These are phyloP conservation scores for Polymixis lichenea DNA, from an alignment of 2,888 invertebrate species.

Conservation along the genomic window DNA sequence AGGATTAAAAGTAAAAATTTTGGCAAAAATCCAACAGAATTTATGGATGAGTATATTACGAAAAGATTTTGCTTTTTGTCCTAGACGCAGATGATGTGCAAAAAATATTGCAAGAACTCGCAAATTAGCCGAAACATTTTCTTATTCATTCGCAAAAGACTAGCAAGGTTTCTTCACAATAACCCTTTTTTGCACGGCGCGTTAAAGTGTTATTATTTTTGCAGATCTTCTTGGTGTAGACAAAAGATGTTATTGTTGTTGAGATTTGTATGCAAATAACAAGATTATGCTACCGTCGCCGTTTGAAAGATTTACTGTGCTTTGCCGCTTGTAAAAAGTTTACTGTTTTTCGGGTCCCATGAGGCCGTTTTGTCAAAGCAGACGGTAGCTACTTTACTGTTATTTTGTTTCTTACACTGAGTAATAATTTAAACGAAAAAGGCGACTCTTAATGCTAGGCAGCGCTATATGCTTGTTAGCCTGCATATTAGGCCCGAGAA, in stretches of 20 bases:
- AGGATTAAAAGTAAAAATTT: slow-evolving; percentile 5
- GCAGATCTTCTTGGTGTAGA: slow-evolving; percentile 74
- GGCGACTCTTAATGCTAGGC: background rate
- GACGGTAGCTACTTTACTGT: slow-evolving; percentile 75
- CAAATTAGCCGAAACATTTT: slow-evolving; percentile 72
- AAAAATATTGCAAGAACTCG: slow-evolving; percentile 66
- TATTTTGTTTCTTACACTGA: slow-evolving; percentile 16
- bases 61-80: slow-evolving; percentile 47
- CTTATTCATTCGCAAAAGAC: slow-evolving; percentile 67
- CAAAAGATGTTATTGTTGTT: slow-evolving; percentile 81
- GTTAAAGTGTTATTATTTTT: slow-evolving; percentile 84
- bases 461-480: no score
- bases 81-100: slow-evolving; percentile 53
- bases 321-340: slow-evolving; percentile 71
- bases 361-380: slow-evolving; percentile 75
- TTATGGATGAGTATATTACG: slow-evolving; percentile 20
- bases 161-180: slow-evolving; percentile 59
- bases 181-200: slow-evolving; percentile 77
- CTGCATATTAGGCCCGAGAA: no score
- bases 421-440: background rate
- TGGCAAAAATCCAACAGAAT: slow-evolving; percentile 27
- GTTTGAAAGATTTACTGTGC: slow-evolving; percentile 79
- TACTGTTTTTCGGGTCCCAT: slow-evolving; percentile 73
- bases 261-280: slow-evolving; percentile 89
- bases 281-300: slow-evolving; percentile 87